These are phyloP conservation scores for Dreissena polymorpha DNA, from an alignment of 1,140 invertebrate genomes.

Conservation along the genomic window DNA sequence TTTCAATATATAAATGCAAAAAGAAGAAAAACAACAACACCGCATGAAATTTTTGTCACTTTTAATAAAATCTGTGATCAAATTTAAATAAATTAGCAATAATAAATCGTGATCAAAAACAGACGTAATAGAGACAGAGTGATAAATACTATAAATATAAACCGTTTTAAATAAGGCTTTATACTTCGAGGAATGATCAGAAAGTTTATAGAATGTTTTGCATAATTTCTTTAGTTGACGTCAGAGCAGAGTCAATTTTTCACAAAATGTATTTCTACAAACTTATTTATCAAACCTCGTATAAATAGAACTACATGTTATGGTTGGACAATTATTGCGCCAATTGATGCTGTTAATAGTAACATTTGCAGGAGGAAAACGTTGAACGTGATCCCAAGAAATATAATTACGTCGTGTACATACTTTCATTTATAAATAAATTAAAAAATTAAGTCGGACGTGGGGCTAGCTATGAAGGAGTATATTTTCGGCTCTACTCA, in stretches of 20 bases:
- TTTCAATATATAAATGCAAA: background rate
- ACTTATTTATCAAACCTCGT: background rate
- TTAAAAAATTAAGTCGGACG: background rate
- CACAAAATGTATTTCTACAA: background rate
- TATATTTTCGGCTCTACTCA: conserved; percentile 11
- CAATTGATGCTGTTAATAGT: too few relatives aligned
- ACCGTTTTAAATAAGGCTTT: background rate
- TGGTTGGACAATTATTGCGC: background rate
- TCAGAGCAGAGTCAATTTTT: background rate
- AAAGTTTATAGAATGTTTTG: background rate
- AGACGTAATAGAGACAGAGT: background rate
- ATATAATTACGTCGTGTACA: too few relatives aligned
- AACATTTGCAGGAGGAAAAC: too few relatives aligned
- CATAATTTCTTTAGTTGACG: background rate
- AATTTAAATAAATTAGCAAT: background rate
- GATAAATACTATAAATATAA: background rate
- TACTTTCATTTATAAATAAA: background rate
- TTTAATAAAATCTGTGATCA: background rate
- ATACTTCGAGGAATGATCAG: background rate
- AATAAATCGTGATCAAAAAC: background rate
- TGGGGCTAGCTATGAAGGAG: too few relatives aligned
- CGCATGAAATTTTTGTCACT: background rate
- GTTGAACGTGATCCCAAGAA: too few relatives aligned
- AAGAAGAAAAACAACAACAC: background rate
- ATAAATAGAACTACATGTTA: background rate